Conservation (phyloP, 2,797 vertebrate genomes). For the Eospalax fontanierii region DNA sequence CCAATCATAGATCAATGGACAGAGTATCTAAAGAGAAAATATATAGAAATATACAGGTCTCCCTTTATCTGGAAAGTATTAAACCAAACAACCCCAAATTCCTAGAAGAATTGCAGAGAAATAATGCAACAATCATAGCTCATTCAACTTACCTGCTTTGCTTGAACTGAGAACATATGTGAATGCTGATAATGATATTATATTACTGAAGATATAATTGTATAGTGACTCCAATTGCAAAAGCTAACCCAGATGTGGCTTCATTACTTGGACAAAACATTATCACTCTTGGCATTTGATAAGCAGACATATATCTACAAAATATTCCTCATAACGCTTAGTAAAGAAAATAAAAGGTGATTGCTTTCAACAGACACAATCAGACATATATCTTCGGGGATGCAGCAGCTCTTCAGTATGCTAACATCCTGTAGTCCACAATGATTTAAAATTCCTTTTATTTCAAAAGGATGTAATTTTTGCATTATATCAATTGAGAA, state of each 20-base stretch:
- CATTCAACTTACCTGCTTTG: not conserved
- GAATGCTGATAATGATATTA: not conserved
- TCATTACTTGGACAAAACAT: not conserved
- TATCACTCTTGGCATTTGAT: not conserved
- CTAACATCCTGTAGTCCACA: not conserved
- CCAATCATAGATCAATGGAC: not conserved
- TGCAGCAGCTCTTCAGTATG: not conserved
- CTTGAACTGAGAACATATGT: not conserved
- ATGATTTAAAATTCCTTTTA: not conserved
- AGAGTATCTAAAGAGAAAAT: not conserved
- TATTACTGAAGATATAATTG: constrained; percentile 25
- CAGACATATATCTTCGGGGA: not conserved
- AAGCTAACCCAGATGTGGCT: not conserved
- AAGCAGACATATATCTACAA: not conserved
- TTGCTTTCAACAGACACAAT: not conserved
- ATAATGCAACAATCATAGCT: not conserved
- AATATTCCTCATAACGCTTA: not conserved
- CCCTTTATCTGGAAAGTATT: not conserved
- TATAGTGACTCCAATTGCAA: not conserved
- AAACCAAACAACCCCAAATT: not conserved
- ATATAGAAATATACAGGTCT: not conserved
- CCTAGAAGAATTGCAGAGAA: not conserved
- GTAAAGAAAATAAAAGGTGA: not conserved
- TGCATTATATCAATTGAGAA: not conserved
- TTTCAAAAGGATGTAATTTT: not conserved